These are phyloP conservation scores for Ameiurus melas DNA, from an alignment of 2,113 vertebrate species.

Conservation along the genomic window DNA sequence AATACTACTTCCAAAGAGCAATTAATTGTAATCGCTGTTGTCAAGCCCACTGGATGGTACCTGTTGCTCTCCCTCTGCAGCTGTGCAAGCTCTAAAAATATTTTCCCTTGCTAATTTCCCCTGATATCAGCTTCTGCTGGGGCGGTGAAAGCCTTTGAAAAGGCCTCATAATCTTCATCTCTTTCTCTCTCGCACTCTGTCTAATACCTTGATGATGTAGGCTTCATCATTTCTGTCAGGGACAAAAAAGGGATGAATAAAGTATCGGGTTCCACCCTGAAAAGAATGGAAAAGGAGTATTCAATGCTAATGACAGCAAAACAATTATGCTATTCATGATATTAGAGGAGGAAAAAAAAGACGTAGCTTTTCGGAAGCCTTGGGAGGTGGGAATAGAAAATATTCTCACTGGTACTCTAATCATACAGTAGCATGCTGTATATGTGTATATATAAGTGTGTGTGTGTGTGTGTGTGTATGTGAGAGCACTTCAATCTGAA, in stretches of 20 bases:
- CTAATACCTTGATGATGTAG: slow-evolving; percentile 63
- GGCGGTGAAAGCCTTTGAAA: slow-evolving; percentile 66
- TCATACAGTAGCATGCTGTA: slow-evolving; percentile 22
- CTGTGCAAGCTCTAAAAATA: slow-evolving; percentile 74
- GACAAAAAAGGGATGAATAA: slow-evolving; percentile 62
- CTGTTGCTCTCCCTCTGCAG: slow-evolving; percentile 86
- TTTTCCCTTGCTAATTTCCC: slow-evolving; percentile 68
- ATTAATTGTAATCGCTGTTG: slow-evolving; percentile 93
- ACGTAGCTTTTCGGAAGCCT: slow-evolving; percentile 43
- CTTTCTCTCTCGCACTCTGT: slow-evolving; percentile 48
- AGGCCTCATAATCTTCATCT: slow-evolving; percentile 58
- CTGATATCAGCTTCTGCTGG: slow-evolving; percentile 61
- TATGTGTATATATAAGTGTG: not conserved
- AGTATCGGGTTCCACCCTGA: slow-evolving; percentile 67
- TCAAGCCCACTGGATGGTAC: slow-evolving; percentile 82
- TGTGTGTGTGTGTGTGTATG: not conserved
- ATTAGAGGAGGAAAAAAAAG: slow-evolving; percentile 50
- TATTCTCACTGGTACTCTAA: slow-evolving; percentile 58
- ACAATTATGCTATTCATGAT: slow-evolving; percentile 77
- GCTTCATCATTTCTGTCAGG: slow-evolving; percentile 66
- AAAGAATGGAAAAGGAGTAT: slow-evolving; percentile 65
- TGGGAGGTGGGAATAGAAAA: slow-evolving; percentile 55
- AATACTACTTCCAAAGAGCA: slow-evolving; percentile 88
- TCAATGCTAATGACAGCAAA: slow-evolving; percentile 68
- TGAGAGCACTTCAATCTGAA: not conserved